Evolutionary conservation across 2,797 vertebrate species (phyloP).

Genomic region (Macropodus opercularis): DNA sequence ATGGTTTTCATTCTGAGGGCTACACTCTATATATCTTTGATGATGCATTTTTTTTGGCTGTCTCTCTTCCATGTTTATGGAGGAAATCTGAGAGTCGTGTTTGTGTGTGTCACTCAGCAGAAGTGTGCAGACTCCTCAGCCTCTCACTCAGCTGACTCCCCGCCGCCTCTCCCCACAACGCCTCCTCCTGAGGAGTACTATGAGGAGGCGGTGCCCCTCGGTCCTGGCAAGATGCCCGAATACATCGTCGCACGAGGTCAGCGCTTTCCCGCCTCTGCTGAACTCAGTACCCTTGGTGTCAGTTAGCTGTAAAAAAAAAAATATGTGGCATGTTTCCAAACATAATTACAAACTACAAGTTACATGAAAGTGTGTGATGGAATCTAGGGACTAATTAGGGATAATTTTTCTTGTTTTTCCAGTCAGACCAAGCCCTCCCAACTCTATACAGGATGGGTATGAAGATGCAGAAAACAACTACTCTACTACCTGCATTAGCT

Average conservation of each 20-base stretch:
- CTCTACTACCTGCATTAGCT: conserved; percentile 86
- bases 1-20: conserved; percentile 38
- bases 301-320: conserved; percentile 20
- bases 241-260: conserved; percentile 89
- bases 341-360: conserved; percentile 24
- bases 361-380: conserved; percentile 10
- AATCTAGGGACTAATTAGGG: conserved; percentile 11
- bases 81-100: conserved; percentile 44
- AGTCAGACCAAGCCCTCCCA: conserved; percentile 92
- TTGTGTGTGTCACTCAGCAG: conserved; percentile 46
- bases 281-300: conserved; percentile 19
- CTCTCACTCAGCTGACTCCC: conserved; percentile 60
- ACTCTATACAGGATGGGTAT: conserved; percentile 92
- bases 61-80: conserved; percentile 8
- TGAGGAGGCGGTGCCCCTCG: conserved; percentile 94
- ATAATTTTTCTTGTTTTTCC: conserved; percentile 28
- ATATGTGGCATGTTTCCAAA: background rate
- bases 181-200: conserved; percentile 97
- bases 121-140: conserved; percentile 42
- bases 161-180: conserved; percentile 92
- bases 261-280: conserved; percentile 33
- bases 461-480: conserved; percentile 96
- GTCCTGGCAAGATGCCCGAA: conserved; percentile 89
- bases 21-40: conserved; percentile 41
- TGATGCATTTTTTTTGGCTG: conserved; percentile 31